Evolutionary conservation across 2,888 invertebrate genomes (phyloP), one percentile per base, ranked within the genome.

Genomic region (Dryomyza anilis): DNA sequence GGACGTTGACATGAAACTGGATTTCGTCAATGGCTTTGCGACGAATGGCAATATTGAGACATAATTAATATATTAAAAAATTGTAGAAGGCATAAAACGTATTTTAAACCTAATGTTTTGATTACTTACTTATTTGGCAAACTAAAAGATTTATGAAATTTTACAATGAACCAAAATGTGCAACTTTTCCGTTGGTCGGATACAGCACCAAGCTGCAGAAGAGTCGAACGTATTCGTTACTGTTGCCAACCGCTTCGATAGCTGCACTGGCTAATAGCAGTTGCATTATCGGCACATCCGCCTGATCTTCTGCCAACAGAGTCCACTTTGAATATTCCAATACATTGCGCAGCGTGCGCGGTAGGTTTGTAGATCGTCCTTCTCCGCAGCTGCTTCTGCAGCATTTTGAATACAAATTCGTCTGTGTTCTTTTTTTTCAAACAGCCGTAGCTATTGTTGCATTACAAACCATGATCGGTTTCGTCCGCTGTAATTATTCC

Each of bases 131-230:
- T 16, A 43, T n/a, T 7, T 16, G 7, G 4, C 16, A 43, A 16
- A 43, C 19, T 19, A 19, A 16, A 43, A 39, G 3, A 39, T 39
- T 39, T 6, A 39, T 16, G 14, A 16, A 43, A n/a, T n/a, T 39
- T 39, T 16, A 8, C n/a, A 43, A 43, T 43, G 19, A 3, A 7
- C 16, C 1, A 16, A 73, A 19, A 16, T 46, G 61, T 74, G 88
- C 87, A 78, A 88, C 88, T 25, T 79, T 77, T 66, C 86, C 86
- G n/a, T 83, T 83, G 65, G 83, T 81, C 6, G 83, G 79, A 85
- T 88, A 89, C 29, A 88, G 79, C 2, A 91, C 89, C 29, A 87
- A 83, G 2, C 89, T 90, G 80, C 89, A 89, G 5, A 80, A 71
- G 74, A 78, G 30, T 19, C 46, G 5, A 5, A 45, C 8, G 14